A percentile compares a stretch with the other conserved stretches of the same genome.
These are phyloP conservation scores for Epsilonema sp. DNA, from an alignment of 2,888 invertebrate species.

Conservation along the genomic window DNA sequence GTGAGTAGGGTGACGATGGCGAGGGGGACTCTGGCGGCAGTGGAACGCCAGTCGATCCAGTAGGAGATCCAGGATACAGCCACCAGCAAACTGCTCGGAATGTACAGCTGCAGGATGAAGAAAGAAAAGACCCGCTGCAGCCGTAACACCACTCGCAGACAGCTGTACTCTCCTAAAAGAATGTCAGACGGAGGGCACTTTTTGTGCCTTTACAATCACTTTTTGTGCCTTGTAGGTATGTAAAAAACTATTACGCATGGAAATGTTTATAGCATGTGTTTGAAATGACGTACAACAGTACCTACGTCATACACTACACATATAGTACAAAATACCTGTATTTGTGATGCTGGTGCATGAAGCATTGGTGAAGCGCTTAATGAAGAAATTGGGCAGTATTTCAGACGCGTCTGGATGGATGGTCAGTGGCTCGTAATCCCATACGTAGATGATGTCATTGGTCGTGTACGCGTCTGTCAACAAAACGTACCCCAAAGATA, in stretches of 20 bases:
- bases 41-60: constrained; percentile 28
- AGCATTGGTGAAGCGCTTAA: constrained; percentile 76
- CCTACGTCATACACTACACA: too few relatives aligned
- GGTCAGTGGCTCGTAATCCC: constrained; percentile 63
- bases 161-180: constrained; percentile 19
- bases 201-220: background rate
- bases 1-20: constrained; percentile 26
- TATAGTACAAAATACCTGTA: too few relatives aligned
- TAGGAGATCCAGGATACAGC: constrained; percentile 11
- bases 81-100: constrained; percentile 9
- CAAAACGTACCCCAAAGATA: too few relatives aligned
- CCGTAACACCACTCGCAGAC: constrained; percentile 21
- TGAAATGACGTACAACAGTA: too few relatives aligned
- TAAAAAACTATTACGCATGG: background rate
- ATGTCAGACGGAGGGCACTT: too few relatives aligned
- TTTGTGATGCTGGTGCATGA: constrained; percentile 90
- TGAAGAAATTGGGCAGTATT: constrained; percentile 69
- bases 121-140: constrained; percentile 27
- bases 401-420: constrained; percentile 55
- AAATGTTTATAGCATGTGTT: too few relatives aligned
- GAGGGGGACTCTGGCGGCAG: constrained; percentile 26
- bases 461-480: constrained; percentile 86
- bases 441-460: constrained; percentile 77
- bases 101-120: constrained; percentile 24
- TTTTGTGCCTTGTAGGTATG: background rate